phyloP scores from a whole-genome alignment of 2,888 invertebrate genomes.

The Andrena hattorfiana region DNA sequence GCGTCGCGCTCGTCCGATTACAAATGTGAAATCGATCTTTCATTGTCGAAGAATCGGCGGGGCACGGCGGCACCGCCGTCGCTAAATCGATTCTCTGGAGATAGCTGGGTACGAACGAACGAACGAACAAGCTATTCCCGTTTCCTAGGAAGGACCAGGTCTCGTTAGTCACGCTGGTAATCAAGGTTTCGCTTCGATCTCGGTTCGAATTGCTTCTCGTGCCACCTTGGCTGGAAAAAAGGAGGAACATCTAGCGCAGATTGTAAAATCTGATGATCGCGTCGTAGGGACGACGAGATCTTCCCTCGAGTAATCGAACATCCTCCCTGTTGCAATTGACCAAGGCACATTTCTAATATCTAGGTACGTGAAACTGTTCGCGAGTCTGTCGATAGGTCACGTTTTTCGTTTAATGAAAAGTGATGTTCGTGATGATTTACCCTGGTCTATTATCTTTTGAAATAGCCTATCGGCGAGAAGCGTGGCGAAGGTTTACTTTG shows the following conservation, averaged over 20 bases:
- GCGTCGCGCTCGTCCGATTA: constrained; percentile 73
- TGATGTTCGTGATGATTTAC: not conserved
- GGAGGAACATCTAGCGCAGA: constrained; percentile 38
- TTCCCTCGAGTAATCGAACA: constrained; percentile 3
- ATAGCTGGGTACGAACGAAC: constrained; percentile 70
- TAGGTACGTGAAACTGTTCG: not conserved
- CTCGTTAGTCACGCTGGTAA: constrained; percentile 82
- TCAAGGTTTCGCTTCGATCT: constrained; percentile 78
- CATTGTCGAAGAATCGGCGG: constrained; percentile 75
- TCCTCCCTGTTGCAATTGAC: not conserved
- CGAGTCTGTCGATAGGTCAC: not conserved
- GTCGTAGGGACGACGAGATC: not conserved
- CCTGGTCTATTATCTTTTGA: not conserved
- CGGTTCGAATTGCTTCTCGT: constrained; percentile 71
- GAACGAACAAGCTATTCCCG: constrained; percentile 69
- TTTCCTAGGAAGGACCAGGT: constrained; percentile 72
- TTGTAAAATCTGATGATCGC: constrained; percentile 24
- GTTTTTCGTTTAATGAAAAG: not conserved
- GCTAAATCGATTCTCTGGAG: constrained; percentile 79
- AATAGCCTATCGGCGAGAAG: not conserved
- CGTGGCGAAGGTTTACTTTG: not conserved
- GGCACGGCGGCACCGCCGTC: constrained; percentile 64
- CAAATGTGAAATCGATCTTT: constrained; percentile 81
- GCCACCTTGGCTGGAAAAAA: constrained; percentile 39
- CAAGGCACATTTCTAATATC: not conserved